Base-by-base conservation (phyloP, 1,140 invertebrate species). In the Cephus cinctus region DNA sequence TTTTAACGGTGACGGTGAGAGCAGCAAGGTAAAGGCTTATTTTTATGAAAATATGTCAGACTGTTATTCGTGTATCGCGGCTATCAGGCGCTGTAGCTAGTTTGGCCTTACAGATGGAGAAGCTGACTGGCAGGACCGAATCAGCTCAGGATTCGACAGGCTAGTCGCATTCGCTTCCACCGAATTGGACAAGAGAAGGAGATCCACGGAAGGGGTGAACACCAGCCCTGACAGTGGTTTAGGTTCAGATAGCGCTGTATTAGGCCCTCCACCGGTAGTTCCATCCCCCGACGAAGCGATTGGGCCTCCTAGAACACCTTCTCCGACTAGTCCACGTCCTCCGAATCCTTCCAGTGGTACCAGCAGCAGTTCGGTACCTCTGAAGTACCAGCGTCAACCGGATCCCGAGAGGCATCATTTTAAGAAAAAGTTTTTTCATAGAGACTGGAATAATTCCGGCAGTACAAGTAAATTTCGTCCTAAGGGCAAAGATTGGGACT, bases 81-180 rank as follows among this genome's bases (percentile, higher is more conserved):
- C n/a, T n/a, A n/a, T n/a, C n/a, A n/a, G n/a, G n/a, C n/a, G n/a
- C n/a, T n/a, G n/a, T n/a, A 48, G 16, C 20, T 1, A 43, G 11
- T 34, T 22, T 59, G 70, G 73, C 39, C 65, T 79, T 62, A 46
- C 72, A 61, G 80, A 81, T 52, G 80, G 79, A 35, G 80, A 87
- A 67, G 80, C 82, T 47, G 83, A 90, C 64, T 92, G 89, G 89
- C 88, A 92, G 72, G 87, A 90, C 62, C 85, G 89, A 54, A 92
- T 92, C 59, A 89, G 85, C 63, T 90, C 86, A 58, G 87, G 89
- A 22, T 94, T 94, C 77, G 90, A 94, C 75, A 83, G 89, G 43
- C 77, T 93, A 50, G 87, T 93, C 46, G 90, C 88, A 18, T 89
- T 92, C 69, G 90, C 90, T 5, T 89, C 89, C 3, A 90, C 88